Evolutionary conservation across 2,888 invertebrate genomes (phyloP).

Genomic region (Anorthoa munda): DNA sequence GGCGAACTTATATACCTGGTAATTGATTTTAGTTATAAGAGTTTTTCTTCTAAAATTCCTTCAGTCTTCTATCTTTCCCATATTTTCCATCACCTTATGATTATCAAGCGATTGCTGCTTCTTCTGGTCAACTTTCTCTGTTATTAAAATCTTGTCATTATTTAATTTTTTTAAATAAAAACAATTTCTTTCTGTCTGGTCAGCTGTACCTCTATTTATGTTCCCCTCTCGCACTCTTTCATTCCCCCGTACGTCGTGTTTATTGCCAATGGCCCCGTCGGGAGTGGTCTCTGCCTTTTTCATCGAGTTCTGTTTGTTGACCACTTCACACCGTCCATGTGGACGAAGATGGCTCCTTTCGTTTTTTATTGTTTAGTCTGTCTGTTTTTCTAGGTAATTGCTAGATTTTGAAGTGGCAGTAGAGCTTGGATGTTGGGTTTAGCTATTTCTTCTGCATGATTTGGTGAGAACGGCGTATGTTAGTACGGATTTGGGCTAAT

Average conservation of each 20-base stretch:
- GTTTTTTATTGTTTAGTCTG: slow-evolving; percentile 22
- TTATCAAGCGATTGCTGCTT: too few species aligned
- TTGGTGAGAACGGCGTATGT: too few species aligned
- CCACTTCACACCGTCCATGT: slow-evolving; percentile 55
- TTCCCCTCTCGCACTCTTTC: slow-evolving; percentile 52
- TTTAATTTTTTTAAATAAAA: too few species aligned
- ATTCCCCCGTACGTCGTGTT: slow-evolving; percentile 67
- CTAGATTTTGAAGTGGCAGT: slow-evolving; percentile 26
- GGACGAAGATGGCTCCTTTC: slow-evolving; percentile 36
- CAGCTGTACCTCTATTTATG: slow-evolving; percentile 33
- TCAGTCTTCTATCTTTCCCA: too few species aligned
- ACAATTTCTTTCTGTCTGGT: neutral
- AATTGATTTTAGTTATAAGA: too few species aligned
- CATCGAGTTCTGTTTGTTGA: slow-evolving; percentile 68
- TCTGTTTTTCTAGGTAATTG: slow-evolving; percentile 43
- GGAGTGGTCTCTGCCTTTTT: slow-evolving; percentile 73
- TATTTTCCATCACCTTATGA: too few species aligned
- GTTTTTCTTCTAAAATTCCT: too few species aligned
- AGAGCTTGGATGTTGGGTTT: neutral
- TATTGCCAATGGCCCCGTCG: slow-evolving; percentile 76
- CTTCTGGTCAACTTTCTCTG: too few species aligned
- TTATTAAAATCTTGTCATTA: too few species aligned
- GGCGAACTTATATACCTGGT: too few species aligned
- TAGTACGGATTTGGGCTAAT: neutral
- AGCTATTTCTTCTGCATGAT: too few species aligned